phyloP scores from a whole-genome alignment of 2,113 vertebrate genomes.

The Platichthys stellatus region DNA sequence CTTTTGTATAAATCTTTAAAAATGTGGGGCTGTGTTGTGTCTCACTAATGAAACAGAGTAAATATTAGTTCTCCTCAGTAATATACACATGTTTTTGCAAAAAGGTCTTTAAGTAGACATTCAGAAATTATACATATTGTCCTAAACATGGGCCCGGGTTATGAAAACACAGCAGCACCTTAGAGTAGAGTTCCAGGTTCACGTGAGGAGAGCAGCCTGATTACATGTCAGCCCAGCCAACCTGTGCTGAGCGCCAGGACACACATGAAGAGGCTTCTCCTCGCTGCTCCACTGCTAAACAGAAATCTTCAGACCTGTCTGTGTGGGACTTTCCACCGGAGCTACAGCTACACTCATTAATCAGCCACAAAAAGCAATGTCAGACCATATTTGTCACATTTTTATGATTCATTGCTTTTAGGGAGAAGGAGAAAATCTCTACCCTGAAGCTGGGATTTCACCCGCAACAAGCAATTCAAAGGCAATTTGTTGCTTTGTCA shows the following conservation, averaged over 20 bases:
- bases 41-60: too few relatives aligned
- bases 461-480: slow-evolving; percentile 76
- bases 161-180: slow-evolving; percentile 21
- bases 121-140: too few relatives aligned
- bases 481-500: slow-evolving; percentile 80
- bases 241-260: slow-evolving; percentile 58
- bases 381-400: slow-evolving; percentile 79
- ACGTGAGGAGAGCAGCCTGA: slow-evolving; percentile 52
- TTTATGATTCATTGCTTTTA: slow-evolving; percentile 77
- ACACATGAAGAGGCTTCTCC: slow-evolving; percentile 72
- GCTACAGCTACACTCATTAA: slow-evolving; percentile 80
- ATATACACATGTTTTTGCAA: background rate
- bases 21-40: too few relatives aligned
- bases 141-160: background rate
- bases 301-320: slow-evolving; percentile 69
- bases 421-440: slow-evolving; percentile 61
- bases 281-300: slow-evolving; percentile 65
- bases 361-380: slow-evolving; percentile 79
- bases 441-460: slow-evolving; percentile 79
- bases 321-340: slow-evolving; percentile 82
- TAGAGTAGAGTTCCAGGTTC: slow-evolving; percentile 58
- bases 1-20: too few relatives aligned
- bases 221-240: slow-evolving; percentile 42
- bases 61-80: too few relatives aligned
- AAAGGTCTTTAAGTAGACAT: too few relatives aligned